Evolutionary conservation across 2,888 invertebrate species (phyloP).

Genomic region (Yponomeuta cagnagella): DNA sequence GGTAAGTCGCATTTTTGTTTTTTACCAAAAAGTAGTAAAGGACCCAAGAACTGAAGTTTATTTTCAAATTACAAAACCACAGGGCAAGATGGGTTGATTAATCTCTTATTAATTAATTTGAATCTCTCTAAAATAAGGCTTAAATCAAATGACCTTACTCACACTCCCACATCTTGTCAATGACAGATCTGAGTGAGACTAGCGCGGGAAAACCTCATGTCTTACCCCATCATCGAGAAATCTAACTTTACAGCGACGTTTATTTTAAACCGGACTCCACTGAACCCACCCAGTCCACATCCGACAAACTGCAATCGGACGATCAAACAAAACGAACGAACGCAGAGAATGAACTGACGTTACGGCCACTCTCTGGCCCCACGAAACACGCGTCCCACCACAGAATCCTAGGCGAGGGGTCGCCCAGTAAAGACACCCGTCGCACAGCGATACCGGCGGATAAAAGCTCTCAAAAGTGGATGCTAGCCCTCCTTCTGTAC

Average conservation of each 20-base stretch:
- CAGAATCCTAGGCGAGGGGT: conserved; percentile 6
- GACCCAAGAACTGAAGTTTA: not conserved
- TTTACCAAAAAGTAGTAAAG: not conserved
- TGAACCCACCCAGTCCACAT: not conserved
- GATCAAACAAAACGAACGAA: too few relatives aligned
- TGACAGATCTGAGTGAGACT: not conserved
- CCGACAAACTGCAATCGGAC: too few relatives aligned
- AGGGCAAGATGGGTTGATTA: too few relatives aligned
- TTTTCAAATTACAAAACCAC: not conserved
- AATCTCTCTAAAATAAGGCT: too few relatives aligned
- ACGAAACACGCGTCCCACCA: conserved; percentile 16
- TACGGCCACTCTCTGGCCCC: not conserved
- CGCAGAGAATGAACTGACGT: not conserved
- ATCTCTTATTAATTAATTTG: too few relatives aligned
- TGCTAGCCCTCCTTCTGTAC: conserved; percentile 59
- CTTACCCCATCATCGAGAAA: not conserved
- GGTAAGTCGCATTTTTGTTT: conserved; percentile 25
- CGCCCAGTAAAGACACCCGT: conserved; percentile 14
- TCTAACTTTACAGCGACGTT: not conserved
- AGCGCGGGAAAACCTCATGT: not conserved
- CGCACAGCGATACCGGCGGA: conserved; percentile 21
- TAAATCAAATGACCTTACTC: too few relatives aligned
- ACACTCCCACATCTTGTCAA: too few relatives aligned
- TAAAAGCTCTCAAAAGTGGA: conserved; percentile 51
- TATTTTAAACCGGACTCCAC: not conserved